Evolutionary conservation across 1,140 invertebrate genomes (phyloP).

Genomic region (Magallana angulata): DNA sequence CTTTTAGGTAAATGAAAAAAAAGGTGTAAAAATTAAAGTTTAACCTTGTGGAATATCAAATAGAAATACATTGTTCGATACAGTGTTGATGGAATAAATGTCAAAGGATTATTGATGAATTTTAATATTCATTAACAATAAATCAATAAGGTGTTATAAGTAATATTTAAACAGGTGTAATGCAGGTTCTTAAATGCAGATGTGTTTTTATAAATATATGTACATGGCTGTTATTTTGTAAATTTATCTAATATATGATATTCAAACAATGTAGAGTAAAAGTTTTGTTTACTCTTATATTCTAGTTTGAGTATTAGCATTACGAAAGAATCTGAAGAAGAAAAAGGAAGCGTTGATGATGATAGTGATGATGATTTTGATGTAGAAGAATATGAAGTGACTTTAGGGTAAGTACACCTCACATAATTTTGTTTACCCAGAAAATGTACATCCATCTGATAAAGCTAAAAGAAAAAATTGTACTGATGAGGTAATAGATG

Average conservation of each 20-base stretch:
- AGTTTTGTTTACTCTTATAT: background rate
- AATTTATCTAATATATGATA: background rate
- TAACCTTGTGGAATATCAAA: no score
- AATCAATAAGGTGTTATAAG: no score
- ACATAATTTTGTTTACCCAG: background rate
- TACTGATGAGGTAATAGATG: background rate
- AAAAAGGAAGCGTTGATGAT: background rate
- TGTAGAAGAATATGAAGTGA: slow-evolving; percentile 3
- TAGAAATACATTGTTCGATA: no score
- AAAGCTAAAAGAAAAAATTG: background rate
- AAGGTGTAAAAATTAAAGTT: no score
- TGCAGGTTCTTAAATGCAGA: no score
- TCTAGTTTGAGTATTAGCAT: slow-evolving; percentile 6
- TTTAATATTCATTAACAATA: no score
- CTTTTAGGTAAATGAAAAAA: no score
- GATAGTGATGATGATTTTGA: background rate
- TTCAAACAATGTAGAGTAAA: background rate
- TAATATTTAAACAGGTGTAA: no score
- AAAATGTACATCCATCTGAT: background rate
- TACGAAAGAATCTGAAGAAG: background rate
- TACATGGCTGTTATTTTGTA: no score
- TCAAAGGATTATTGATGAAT: no score
- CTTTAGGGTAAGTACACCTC: background rate
- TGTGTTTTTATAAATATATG: no score
- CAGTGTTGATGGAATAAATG: no score